Evolutionary conservation across 2,113 vertebrate genomes (phyloP), one percentile per base, ranked within the genome.

Genomic region (Indicator indicator): DNA sequence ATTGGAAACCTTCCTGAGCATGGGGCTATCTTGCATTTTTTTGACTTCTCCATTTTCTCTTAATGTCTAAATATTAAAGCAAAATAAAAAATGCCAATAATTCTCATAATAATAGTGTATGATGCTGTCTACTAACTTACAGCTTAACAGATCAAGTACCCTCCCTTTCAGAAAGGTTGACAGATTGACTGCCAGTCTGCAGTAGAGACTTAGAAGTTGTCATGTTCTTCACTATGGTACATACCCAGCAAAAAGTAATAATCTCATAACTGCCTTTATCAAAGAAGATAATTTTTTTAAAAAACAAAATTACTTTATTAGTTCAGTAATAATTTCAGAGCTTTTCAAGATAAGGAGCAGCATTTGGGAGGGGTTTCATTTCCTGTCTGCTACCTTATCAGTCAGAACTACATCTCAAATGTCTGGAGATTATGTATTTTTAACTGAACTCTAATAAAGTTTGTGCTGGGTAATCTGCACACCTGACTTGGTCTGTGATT

Each of bases 301-400:
- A 93, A 97, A 96, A 97, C 96, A 98, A 97, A 97, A 98, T 98
- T 98, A 97, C 98, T 98, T 98, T 98, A 98, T 98, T 98, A 98
- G 98, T 98, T 98, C 96, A 93, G 75, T 98, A 98, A 98, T 98
- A 97, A 98, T 98, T 98, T 97, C 96, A 95, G 97, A 97, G 95
- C 96, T 96, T 98, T 97, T 96, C 94, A 90, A 98, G 98, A 98
- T 98, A 98, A 98, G 98, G 86, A 93, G 96, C 95, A 97, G 97
- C 88, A 89, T 97, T 97, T 96, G 96, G 97, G 96, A 97, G 97
- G 97, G 96, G 97, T 98, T 98, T 98, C 97, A 98, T 98, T 98
- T 98, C 98, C 98, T 98, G 98, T 85, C 90, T 97, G 91, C 95
- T 76, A 17, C 89, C 88, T 97, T 98, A 98, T 98, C 98, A 94